Base-by-base conservation (phyloP, 2,888 invertebrate genomes). In the Polymixis lichenea region DNA sequence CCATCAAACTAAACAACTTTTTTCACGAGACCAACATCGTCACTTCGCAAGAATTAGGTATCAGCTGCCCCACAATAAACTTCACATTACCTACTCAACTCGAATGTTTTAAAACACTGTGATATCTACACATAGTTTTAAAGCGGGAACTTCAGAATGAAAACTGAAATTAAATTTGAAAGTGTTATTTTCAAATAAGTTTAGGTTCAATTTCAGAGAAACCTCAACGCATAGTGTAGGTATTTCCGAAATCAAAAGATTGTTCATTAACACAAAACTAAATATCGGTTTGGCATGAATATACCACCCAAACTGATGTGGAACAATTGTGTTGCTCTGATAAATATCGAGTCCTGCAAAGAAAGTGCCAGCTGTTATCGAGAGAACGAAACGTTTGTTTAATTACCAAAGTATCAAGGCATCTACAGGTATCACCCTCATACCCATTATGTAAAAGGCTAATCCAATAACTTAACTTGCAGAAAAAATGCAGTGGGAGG, bases 391-490 rank as follows among this genome's bases (percentile, higher is more conserved):
- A 25, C 56, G 1, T 58, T 58, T 17, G 25, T 28, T 28, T 17
- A 56, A 56, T 61, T 22, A 32, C 60, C 7, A 19, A 32, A 7
- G 22, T 32, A 19, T 61, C 22, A 61, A 61, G 61, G 22, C 7
- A 3, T 8, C 13, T 15, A 56, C 25, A 58, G 25, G 32, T 7
- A 46, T 25, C 13, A 46, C 25, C 19, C 25, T 7, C 15, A 9
- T 15, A 28, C 22, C 15, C 5, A 22, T 28, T 28, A 2, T 2
- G 9, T 28, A 2, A 46, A 60, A 77, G 64, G n/a, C 53, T 77
- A 66, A 80, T 82, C n/a, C 25, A 71, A 75, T 76, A 67, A 79
- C 51, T 32, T 55, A 56, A 66, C 32, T 43, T 38, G 51, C n/a
- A 62, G n/a, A 72, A 51, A 49, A 61, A 51, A 77, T 78, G 53